Evolutionary conservation across 1,140 invertebrate species (phyloP).

Genomic region (Drosophila arizonae): DNA sequence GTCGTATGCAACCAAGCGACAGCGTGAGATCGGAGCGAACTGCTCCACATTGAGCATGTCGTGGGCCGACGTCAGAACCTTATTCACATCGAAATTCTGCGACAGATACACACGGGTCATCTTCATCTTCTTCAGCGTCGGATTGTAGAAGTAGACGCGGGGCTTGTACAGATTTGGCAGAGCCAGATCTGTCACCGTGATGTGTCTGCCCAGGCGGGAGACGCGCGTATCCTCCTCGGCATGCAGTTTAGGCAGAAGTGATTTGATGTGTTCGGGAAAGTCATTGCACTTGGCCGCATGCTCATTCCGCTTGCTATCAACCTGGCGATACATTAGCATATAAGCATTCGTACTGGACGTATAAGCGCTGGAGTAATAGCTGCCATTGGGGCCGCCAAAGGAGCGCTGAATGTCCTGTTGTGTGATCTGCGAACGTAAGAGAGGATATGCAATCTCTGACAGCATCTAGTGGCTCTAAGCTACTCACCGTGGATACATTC

Average conservation of each 20-base stretch:
- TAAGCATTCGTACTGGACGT: conserved; percentile 95
- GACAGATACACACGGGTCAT: conserved; percentile 85
- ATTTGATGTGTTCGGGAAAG: conserved; percentile 90
- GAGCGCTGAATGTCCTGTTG: conserved; percentile 93
- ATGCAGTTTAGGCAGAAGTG: conserved; percentile 87
- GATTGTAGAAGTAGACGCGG: conserved; percentile 87
- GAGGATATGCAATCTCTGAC: not conserved
- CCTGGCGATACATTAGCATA: conserved; percentile 96
- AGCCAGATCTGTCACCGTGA: conserved; percentile 62
- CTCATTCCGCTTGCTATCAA: conserved; percentile 88
- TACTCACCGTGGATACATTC: conserved; percentile 86
- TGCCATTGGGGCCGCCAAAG: conserved; percentile 88
- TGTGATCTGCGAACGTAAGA: conserved; percentile 85
- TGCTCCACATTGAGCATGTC: conserved; percentile 86
- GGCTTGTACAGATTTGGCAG: conserved; percentile 86
- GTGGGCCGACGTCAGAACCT: conserved; percentile 85
- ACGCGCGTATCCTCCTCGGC: conserved; percentile 87
- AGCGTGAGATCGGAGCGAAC: conserved; percentile 86
- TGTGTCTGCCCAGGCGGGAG: conserved; percentile 83
- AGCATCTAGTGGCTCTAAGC: not conserved
- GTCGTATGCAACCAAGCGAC: conserved; percentile 90
- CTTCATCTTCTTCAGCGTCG: conserved; percentile 84
- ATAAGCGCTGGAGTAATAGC: conserved; percentile 90
- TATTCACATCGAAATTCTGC: conserved; percentile 84
- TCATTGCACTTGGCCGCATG: conserved; percentile 87